A percentile compares a stretch with the other conserved stretches of the same genome.
These are phyloP conservation scores for Reticulitermes lucifugus DNA, from an alignment of 2,888 invertebrate species.

Conservation along the genomic window DNA sequence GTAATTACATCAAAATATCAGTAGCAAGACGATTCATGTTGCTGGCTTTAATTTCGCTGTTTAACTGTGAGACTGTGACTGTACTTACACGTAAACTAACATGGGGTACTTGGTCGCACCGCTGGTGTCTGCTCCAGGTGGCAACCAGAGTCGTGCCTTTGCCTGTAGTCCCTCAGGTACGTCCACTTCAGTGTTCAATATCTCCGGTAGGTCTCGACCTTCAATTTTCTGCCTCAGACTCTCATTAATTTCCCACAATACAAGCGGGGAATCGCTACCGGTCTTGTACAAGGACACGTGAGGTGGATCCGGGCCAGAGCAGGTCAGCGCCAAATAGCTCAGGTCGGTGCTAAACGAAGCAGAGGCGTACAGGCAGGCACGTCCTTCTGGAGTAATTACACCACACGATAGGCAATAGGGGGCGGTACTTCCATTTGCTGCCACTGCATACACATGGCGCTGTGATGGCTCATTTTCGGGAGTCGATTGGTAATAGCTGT, in stretches of 20 bases:
- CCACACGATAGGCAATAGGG: constrained; percentile 77
- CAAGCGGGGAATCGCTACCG: constrained; percentile 52
- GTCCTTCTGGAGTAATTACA: constrained; percentile 68
- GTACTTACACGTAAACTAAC: constrained; percentile 84
- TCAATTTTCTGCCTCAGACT: constrained; percentile 65
- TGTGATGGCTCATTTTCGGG: constrained; percentile 74
- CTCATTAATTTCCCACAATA: constrained; percentile 71
- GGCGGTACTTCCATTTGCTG: constrained; percentile 65
- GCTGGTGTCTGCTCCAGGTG: constrained; percentile 75
- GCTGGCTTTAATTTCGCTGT: neutral
- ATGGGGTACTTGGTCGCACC: constrained; percentile 82
- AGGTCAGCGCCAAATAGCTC: constrained; percentile 75
- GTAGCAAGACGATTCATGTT: neutral
- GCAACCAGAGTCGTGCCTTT: constrained; percentile 79
- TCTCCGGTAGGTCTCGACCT: constrained; percentile 67
- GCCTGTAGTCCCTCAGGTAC: constrained; percentile 75
- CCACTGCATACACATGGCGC: constrained; percentile 72
- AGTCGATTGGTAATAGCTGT: constrained; percentile 80
- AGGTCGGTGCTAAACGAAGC: constrained; percentile 72
- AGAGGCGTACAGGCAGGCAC: constrained; percentile 68
- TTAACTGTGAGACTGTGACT: neutral
- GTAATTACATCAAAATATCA: no score
- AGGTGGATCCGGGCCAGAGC: constrained; percentile 74
- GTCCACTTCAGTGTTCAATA: constrained; percentile 67
- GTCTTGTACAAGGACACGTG: constrained; percentile 61